phyloP scores from a whole-genome alignment of 64 coral and sea anemone genomes.

The Montipora capricornis region DNA sequence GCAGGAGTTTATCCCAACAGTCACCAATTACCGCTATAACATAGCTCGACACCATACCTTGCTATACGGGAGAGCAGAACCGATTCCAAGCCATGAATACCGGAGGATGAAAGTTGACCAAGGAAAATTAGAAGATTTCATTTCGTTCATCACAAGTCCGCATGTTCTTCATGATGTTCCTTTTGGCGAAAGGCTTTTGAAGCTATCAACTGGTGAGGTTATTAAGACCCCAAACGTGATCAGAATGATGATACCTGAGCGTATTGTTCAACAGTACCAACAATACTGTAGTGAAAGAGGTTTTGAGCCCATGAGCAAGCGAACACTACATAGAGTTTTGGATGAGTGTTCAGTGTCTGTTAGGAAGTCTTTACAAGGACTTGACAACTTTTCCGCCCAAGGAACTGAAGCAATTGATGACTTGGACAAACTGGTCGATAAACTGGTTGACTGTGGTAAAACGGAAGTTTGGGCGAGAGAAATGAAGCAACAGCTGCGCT shows the following conservation, averaged over 20 bases:
- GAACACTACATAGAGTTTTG: constrained; percentile 41
- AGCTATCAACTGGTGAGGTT: constrained; percentile 57
- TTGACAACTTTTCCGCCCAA: constrained; percentile 41
- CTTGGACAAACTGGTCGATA: not conserved
- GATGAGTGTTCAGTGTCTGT: not conserved
- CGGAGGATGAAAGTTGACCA: constrained; percentile 4
- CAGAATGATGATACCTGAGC: too few relatives aligned
- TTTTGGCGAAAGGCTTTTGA: constrained; percentile 65
- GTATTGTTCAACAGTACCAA: too few relatives aligned
- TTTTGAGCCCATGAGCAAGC: constrained; percentile 35
- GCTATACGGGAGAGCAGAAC: not conserved
- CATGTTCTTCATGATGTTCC: constrained; percentile 77
- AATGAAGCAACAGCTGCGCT: constrained; percentile 32
- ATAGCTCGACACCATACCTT: too few relatives aligned
- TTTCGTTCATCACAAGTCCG: not conserved
- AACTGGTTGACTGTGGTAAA: constrained; percentile 15
- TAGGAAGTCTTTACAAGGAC: not conserved
- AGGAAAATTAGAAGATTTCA: constrained; percentile 65
- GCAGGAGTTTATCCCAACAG: constrained; percentile 58
- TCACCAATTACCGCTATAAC: too few relatives aligned
- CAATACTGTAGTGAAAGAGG: constrained; percentile 33
- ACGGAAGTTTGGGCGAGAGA: constrained; percentile 12
- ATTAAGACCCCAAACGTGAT: constrained; percentile 31
- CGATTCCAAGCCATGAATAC: not conserved
- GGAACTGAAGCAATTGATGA: not conserved